These are phyloP conservation scores for Trypoxylon attenuatum DNA, from an alignment of 2,888 invertebrate genomes.

Conservation along the genomic window DNA sequence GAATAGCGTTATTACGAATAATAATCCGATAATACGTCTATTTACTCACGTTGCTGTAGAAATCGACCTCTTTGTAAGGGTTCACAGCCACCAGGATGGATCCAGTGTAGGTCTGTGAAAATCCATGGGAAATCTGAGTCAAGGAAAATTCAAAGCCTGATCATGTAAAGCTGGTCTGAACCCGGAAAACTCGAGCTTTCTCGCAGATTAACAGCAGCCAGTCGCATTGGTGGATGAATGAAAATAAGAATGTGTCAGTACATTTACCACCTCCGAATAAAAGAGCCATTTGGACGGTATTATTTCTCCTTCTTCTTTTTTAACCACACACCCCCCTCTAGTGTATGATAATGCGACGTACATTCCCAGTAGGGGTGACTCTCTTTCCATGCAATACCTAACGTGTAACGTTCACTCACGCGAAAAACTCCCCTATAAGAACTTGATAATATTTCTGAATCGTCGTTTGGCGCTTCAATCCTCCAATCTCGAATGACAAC, in stretches of 20 bases:
- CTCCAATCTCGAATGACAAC: neutral
- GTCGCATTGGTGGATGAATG: neutral
- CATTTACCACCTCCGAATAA: slow-evolving; percentile 23
- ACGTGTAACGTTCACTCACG: neutral
- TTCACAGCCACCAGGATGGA: slow-evolving; percentile 95
- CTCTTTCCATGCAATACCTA: slow-evolving; percentile 9
- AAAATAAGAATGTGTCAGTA: neutral
- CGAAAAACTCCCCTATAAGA: neutral
- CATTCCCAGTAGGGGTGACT: slow-evolving; percentile 24
- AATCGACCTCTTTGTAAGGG: slow-evolving; percentile 93
- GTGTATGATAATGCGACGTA: slow-evolving; percentile 34
- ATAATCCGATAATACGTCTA: slow-evolving; percentile 15
- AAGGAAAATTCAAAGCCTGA: slow-evolving; percentile 72
- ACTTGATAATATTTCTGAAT: slow-evolving; percentile 2
- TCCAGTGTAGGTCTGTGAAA: slow-evolving; percentile 93
- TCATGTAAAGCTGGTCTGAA: too few relatives aligned
- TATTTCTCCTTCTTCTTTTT: slow-evolving; percentile 22
- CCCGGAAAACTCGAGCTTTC: too few relatives aligned
- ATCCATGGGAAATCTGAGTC: slow-evolving; percentile 41
- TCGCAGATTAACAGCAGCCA: too few relatives aligned
- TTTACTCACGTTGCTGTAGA: slow-evolving; percentile 88
- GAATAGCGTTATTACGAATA: neutral
- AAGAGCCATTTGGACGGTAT: slow-evolving; percentile 30
- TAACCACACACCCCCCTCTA: slow-evolving; percentile 21
- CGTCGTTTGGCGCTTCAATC: neutral